Evolutionary conservation across 2,113 vertebrate species (phyloP).

Genomic region (Spermophilus dauricus): DNA sequence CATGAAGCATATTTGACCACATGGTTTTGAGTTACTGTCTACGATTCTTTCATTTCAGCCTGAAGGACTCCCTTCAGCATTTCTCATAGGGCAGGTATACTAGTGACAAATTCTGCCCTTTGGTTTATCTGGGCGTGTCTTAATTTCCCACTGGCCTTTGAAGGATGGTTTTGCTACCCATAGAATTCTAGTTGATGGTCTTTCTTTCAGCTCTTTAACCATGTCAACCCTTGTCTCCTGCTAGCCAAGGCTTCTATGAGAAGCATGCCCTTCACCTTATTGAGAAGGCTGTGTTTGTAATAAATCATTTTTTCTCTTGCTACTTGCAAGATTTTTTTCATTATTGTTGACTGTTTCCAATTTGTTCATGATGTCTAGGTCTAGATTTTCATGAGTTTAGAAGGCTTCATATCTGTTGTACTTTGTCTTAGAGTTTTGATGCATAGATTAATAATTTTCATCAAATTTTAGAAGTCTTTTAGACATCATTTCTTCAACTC

Average conservation of each 20-base stretch:
- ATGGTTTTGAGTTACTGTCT: background rate
- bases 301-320: background rate
- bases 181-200: background rate
- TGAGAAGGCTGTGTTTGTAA: background rate
- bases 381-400: background rate
- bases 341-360: background rate
- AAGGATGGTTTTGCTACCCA: background rate
- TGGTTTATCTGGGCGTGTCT: background rate
- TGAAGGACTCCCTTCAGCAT: background rate
- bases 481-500: background rate
- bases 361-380: background rate
- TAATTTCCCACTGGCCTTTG: background rate
- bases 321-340: background rate
- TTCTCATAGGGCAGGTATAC: background rate
- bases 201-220: background rate
- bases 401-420: too few species aligned
- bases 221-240: background rate
- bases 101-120: background rate
- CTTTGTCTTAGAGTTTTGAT: background rate
- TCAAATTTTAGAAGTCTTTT: background rate
- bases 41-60: background rate
- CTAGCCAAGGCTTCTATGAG: background rate
- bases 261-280: background rate
- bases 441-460: background rate
- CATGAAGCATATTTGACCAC: background rate